Evolutionary conservation across 2,797 vertebrate species (phyloP), one percentile per base, ranked within the genome.

Genomic region (Diplodus sargus): DNA sequence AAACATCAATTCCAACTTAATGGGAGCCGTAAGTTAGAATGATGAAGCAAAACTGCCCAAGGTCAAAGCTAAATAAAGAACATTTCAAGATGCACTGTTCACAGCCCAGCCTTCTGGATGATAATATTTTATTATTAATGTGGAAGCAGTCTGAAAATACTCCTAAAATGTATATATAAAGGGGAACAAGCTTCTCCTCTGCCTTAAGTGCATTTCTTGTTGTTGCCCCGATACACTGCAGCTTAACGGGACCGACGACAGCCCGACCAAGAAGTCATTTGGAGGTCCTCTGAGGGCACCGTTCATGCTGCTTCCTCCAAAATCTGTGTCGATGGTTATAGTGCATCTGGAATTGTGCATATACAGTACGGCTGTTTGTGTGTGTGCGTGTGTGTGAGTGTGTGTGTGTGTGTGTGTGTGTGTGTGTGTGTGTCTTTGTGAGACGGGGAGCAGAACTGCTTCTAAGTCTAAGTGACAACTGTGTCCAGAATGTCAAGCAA

Each of bases 401-500:
- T 66, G 56, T 30, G 34, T 58, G 9, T 43, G 5, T 23, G n/a
- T 52, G 22, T 75, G 15, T 63, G 47, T 76, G 64, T 64, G 28
- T 79, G 14, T 87, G 10, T 70, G 49, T 73, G 48, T 69, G 74
- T 61, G 23, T 67, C n/a, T 60, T 22, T 74, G 67, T 2, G 4
- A 58, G 76, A 77, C 34, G n/a, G 49, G 65, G 47, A 76, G 67
- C 51, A 73, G 63, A 77, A 82, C 76, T 62, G 76, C 77, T 69
- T 81, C 63, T 83, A 81, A 89, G 80, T 84, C 73, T 68, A 79
- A 85, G 84, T 90, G 88, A 91, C 83, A 89, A 84, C 77, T 87
- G 79, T 83, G 85, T 82, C 76, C 84, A 87, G 76, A 83, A 91
- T 87, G 86, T 92, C 88, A 90, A 88, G 81, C 66, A 86, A 89